Percentiles rank a stretch among this genome's conserved stretches.
Conservation (phyloP, 2,797 vertebrate genomes). For the Todus mexicanus region DNA sequence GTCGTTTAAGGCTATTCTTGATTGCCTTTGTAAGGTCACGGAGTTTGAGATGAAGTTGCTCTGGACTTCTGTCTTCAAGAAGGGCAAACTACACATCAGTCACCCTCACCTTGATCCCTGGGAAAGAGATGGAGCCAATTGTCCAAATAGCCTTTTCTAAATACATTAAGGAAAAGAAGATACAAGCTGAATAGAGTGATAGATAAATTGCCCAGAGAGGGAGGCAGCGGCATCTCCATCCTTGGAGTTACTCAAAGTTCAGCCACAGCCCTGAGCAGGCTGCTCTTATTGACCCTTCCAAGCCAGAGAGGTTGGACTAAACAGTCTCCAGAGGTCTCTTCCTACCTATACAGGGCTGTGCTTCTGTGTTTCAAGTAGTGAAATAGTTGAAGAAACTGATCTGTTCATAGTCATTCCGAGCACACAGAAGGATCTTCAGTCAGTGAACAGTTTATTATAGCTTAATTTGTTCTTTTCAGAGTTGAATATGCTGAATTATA, state of each 20-base stretch:
- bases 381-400: not conserved
- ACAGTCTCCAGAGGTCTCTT: not conserved
- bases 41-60: not conserved
- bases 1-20: not conserved
- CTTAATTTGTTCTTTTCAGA: not conserved
- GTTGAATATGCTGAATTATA: not conserved
- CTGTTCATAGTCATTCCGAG: not conserved
- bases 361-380: not conserved
- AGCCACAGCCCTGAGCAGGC: not conserved
- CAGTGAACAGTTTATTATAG: not conserved
- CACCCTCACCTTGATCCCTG: not conserved
- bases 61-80: not conserved
- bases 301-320: not conserved
- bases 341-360: not conserved
- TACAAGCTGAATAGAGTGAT: not conserved
- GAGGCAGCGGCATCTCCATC: not conserved
- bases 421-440: not conserved
- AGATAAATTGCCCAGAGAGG: not conserved
- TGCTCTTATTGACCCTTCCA: not conserved
- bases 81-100: not conserved
- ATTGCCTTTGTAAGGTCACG: not conserved
- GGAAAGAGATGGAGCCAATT: not conserved
- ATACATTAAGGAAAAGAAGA: not conserved
- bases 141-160: not conserved
- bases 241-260: not conserved